These are phyloP conservation scores for Scaptomyza hsui DNA, from an alignment of 1,140 invertebrate genomes.

Conservation along the genomic window DNA sequence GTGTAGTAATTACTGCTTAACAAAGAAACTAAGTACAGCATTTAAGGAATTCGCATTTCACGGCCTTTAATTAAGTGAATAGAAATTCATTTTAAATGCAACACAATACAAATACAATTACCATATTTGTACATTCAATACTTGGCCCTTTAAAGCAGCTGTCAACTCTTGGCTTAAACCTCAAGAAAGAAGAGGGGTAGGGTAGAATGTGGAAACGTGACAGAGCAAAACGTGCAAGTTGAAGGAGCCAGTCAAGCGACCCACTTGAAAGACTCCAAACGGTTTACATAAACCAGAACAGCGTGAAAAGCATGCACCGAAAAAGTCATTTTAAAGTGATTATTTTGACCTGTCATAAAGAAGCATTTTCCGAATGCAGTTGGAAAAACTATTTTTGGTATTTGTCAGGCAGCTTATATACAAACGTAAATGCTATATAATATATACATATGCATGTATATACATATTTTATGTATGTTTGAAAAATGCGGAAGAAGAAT, in stretches of 20 bases:
- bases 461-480: constrained; percentile 8
- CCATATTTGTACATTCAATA: background rate
- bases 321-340: constrained; percentile 38
- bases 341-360: constrained; percentile 40
- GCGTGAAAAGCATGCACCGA: constrained; percentile 11
- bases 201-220: background rate
- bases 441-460: background rate
- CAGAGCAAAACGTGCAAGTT: constrained; percentile 6
- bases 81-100: too few relatives aligned
- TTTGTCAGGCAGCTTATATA: constrained; percentile 25
- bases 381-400: constrained; percentile 35
- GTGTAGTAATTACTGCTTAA: background rate
- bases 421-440: background rate
- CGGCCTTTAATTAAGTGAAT: too few relatives aligned
- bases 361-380: constrained; percentile 14
- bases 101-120: background rate
- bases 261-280: constrained; percentile 21
- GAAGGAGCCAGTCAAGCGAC: constrained; percentile 5
- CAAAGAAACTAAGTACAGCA: too few relatives aligned
- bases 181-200: background rate
- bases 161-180: constrained; percentile 5
- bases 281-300: constrained; percentile 18
- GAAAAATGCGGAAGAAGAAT: constrained; percentile 35
- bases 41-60: too few relatives aligned
- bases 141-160: background rate